Conservation (phyloP, 2,113 vertebrate species). For the Chloropsis cyanopogon region DNA sequence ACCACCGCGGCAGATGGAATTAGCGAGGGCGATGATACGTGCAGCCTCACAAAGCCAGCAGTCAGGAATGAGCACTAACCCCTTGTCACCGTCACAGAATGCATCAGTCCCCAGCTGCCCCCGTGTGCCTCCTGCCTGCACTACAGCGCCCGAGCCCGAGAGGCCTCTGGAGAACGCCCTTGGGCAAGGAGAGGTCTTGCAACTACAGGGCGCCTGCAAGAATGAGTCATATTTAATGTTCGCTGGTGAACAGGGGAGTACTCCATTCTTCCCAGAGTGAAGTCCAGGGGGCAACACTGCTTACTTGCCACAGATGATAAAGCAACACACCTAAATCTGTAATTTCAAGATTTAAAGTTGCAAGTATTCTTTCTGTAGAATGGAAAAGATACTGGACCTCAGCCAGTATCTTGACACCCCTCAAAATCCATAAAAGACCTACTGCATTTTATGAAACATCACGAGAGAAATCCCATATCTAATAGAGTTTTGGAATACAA, state of each 20-base stretch:
- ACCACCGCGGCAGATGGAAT: background rate
- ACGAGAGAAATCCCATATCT: background rate
- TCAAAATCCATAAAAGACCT: background rate
- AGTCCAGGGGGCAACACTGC: background rate
- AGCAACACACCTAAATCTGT: background rate
- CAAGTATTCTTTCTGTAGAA: background rate
- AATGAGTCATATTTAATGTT: accelerated
- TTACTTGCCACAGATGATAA: background rate
- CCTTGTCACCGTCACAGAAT: accelerated
- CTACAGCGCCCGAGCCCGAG: background rate
- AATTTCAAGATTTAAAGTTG: background rate
- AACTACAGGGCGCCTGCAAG: accelerated
- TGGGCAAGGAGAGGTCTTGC: no score
- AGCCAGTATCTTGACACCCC: background rate
- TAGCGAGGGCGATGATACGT: accelerated
- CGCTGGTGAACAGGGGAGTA: accelerated
- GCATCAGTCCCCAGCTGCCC: constrained; percentile 20
- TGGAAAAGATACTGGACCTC: background rate
- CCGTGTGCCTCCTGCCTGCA: background rate
- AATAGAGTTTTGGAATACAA: background rate
- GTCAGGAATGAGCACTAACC: accelerated
- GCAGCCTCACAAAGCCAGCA: background rate
- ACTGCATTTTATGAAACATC: background rate
- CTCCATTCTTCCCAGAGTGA: background rate
- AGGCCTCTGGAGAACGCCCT: accelerated